A percentile compares a stretch with the other conserved stretches of the same genome.
Evolutionary conservation across 2,797 vertebrate genomes (phyloP).

Genomic region (Alfaro cultratus): DNA sequence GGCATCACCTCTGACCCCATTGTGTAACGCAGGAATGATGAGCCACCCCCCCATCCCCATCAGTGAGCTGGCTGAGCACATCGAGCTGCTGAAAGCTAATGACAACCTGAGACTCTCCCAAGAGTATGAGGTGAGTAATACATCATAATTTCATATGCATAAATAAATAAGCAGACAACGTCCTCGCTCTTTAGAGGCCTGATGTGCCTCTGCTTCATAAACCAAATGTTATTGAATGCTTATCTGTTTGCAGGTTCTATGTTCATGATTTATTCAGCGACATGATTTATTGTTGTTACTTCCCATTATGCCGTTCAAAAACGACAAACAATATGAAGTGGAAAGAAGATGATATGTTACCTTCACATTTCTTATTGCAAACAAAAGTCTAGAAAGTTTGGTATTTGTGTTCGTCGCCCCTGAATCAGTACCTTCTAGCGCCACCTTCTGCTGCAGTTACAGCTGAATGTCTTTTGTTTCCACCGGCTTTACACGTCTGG

Average conservation of each 20-base stretch:
- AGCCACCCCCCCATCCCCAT: slow-evolving; percentile 96
- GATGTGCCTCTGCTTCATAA: slow-evolving; percentile 55
- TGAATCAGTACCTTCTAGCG: background rate
- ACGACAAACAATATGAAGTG: background rate
- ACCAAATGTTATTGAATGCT: slow-evolving; percentile 56
- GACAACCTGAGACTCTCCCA: slow-evolving; percentile 99
- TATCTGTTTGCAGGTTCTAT: slow-evolving; percentile 38
- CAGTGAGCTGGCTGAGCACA: slow-evolving; percentile 94
- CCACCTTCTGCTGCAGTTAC: background rate
- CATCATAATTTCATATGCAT: slow-evolving; percentile 29
- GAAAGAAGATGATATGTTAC: background rate
- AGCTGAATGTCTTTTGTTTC: background rate
- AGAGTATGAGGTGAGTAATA: slow-evolving; percentile 92
- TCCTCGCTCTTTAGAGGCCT: slow-evolving; percentile 38
- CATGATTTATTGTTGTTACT: slow-evolving; percentile 55
- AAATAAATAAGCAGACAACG: slow-evolving; percentile 38
- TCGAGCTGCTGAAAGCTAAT: slow-evolving; percentile 96
- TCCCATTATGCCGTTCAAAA: slow-evolving; percentile 40
- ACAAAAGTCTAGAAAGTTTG: background rate
- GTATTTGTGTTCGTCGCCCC: background rate
- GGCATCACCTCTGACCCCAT: slow-evolving; percentile 43
- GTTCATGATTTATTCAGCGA: slow-evolving; percentile 70
- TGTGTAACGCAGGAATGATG: slow-evolving; percentile 88
- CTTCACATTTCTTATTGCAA: background rate
- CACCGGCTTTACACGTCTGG: background rate